Conservation (phyloP, 2,888 invertebrate genomes). For the Cephus pygmeus region DNA sequence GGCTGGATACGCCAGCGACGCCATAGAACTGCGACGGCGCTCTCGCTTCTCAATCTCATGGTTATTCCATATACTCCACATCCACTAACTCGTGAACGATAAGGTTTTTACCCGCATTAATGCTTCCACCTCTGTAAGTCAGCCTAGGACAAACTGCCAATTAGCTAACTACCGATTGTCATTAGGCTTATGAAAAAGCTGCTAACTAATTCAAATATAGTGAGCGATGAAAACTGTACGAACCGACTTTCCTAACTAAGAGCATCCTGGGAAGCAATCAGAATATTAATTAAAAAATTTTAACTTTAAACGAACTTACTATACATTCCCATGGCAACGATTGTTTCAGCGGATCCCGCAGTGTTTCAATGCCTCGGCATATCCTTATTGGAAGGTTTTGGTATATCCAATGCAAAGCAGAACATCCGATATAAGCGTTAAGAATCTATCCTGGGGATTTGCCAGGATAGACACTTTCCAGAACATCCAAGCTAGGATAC, state of each 20-base stretch:
- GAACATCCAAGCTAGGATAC: neutral
- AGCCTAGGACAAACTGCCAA: neutral
- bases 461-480: neutral
- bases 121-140: neutral
- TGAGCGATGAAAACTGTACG: neutral
- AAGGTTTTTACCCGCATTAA: neutral
- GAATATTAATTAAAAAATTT: neutral
- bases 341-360: neutral
- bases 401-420: neutral
- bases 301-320: neutral
- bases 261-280: neutral
- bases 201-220: neutral
- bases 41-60: neutral
- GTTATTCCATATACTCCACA: neutral
- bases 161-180: neutral
- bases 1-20: neutral
- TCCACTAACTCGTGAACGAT: neutral
- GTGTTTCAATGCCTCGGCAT: neutral
- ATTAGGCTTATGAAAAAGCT: no score
- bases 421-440: neutral
- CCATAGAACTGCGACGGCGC: neutral
- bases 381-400: neutral
- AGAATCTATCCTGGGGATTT: neutral
- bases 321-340: neutral
- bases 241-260: neutral